Evolutionary conservation across 1,140 invertebrate genomes (phyloP).

Genomic region (Coelopa frigida): DNA sequence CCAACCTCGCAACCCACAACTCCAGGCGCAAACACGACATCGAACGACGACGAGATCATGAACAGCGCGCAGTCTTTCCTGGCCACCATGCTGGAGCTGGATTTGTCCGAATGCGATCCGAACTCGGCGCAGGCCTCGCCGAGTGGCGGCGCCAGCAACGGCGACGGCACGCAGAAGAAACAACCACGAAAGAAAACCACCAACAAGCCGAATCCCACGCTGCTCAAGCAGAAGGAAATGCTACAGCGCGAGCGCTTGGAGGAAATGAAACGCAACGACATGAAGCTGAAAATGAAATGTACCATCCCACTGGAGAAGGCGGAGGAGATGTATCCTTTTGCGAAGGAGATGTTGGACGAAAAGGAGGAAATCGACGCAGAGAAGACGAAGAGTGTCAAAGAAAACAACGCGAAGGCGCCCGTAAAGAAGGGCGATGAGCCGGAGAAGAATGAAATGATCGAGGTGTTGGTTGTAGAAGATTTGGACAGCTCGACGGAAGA

Average conservation of each 20-base stretch:
- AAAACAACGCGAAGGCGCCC: background rate
- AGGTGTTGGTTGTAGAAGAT: background rate
- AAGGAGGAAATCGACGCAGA: background rate
- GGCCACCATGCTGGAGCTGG: conserved; percentile 38
- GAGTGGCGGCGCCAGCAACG: background rate
- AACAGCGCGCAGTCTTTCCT: conserved; percentile 32
- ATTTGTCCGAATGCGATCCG: conserved; percentile 13
- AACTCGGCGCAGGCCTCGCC: too few relatives aligned
- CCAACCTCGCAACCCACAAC: background rate
- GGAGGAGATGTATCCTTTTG: conserved; percentile 30
- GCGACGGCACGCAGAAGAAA: conserved; percentile 20
- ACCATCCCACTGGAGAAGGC: conserved; percentile 23
- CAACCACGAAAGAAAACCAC: conserved; percentile 40
- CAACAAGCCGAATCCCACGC: conserved; percentile 37
- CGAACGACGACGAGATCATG: conserved; percentile 24
- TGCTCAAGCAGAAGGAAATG: conserved; percentile 22
- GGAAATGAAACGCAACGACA: conserved; percentile 29
- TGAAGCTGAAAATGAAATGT: conserved; percentile 34
- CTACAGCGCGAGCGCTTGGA: conserved; percentile 33
- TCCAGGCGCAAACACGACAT: background rate
- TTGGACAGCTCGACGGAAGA: background rate
- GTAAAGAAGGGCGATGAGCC: background rate
- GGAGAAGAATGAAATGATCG: background rate
- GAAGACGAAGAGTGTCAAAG: background rate
- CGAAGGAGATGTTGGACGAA: conserved; percentile 10